Evolutionary conservation across 2,113 vertebrate genomes (phyloP).

Genomic region (Clarias magur): DNA sequence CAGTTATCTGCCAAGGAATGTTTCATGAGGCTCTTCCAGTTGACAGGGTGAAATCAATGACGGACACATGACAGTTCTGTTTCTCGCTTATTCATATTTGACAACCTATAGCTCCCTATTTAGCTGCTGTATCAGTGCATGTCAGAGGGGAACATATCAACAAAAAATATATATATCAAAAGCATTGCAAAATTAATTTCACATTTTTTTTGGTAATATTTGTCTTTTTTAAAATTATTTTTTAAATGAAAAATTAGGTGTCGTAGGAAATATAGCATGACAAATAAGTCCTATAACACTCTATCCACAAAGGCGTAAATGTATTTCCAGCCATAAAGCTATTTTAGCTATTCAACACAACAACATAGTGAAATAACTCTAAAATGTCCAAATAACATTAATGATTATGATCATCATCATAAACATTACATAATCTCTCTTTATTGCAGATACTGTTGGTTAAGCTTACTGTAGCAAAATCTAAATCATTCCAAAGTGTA

Average conservation of each 20-base stretch:
- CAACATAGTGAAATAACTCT: constrained; percentile 61
- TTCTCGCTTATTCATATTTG: constrained; percentile 48
- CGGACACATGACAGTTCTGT: constrained; percentile 73
- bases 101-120: constrained; percentile 42
- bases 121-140: neutral
- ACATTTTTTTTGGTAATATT: neutral
- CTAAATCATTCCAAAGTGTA: neutral
- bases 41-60: constrained; percentile 63
- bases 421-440: no score
- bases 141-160: constrained; percentile 7
- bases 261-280: neutral
- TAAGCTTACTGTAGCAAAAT: neutral
- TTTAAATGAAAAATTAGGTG: neutral
- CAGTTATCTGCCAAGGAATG: constrained; percentile 72
- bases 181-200: neutral
- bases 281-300: neutral
- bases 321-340: constrained; percentile 5
- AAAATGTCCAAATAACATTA: constrained; percentile 30
- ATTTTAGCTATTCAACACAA: constrained; percentile 53
- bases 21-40: constrained; percentile 65
- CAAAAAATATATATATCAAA: neutral
- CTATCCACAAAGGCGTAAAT: constrained; percentile 6
- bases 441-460: neutral
- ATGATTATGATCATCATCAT: neutral
- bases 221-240: neutral